These are phyloP conservation scores for Stomorhina lunata DNA, from an alignment of 2,888 invertebrate species.

Conservation along the genomic window DNA sequence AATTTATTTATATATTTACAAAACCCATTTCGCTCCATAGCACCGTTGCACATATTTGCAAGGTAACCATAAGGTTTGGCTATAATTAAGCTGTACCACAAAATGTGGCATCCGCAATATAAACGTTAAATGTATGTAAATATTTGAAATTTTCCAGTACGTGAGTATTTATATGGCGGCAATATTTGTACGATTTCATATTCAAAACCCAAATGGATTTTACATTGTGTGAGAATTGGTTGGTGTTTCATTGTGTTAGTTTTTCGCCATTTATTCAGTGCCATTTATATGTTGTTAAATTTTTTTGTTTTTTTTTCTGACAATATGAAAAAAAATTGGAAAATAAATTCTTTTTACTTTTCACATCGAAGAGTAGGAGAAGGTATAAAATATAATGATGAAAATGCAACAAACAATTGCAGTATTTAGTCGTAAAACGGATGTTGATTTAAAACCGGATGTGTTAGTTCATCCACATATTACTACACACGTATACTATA, in stretches of 20 bases:
- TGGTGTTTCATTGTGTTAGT: background rate
- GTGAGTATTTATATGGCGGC: background rate
- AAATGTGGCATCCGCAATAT: slow-evolving; percentile 39
- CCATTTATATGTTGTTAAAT: slow-evolving; percentile 3
- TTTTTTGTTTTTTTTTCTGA: too few species aligned
- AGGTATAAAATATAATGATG: background rate
- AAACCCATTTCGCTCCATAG: too few species aligned
- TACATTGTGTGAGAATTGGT: background rate
- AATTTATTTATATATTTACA: too few species aligned
- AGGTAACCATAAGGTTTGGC: slow-evolving; percentile 13
- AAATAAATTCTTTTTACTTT: too few species aligned
- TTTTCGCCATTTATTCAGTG: slow-evolving; percentile 13
- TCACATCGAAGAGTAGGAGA: too few species aligned
- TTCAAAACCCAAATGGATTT: background rate
- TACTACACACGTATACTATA: too few species aligned
- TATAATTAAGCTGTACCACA: slow-evolving; percentile 60
- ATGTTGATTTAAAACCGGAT: slow-evolving; percentile 53
- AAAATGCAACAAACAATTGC: background rate
- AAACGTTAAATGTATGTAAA: slow-evolving; percentile 25
- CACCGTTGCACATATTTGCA: too few species aligned
- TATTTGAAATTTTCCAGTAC: background rate
- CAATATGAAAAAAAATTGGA: slow-evolving; percentile 9
- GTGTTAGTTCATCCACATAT: background rate
- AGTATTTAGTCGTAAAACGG: slow-evolving; percentile 19
- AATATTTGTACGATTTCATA: background rate